Base-by-base conservation (phyloP, 92 coral and sea anemone species). In the Phenganax stokvisi region DNA sequence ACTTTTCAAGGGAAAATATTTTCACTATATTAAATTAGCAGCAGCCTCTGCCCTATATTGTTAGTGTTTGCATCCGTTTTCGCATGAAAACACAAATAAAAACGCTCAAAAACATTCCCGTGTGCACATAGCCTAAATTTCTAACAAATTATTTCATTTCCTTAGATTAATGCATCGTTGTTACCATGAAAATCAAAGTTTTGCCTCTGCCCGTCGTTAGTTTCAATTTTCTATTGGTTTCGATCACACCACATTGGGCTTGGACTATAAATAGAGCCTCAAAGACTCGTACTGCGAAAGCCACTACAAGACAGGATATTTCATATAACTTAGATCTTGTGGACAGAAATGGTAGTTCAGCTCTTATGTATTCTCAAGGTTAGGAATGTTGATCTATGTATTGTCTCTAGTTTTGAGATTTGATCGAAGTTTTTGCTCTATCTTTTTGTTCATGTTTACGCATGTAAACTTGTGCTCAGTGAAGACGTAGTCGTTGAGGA, bases 331-430 rank as follows among this genome's bases (percentile, higher is more conserved):
- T 78, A 9, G 82, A 78, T 64, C 57, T 61, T 12, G 59, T 78
- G 53, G 31, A 51, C 12, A 16, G 47, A 8, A 76, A 78, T 67
- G 82, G 82, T 13, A 78, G 58, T 62, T 78, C 82, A 27, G n/a
- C 82, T 61, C 82, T 78, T 57, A 9, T 78, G 29, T 78, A 61
- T 78, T 78, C 82, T 60, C 17, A 78, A 78, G 70, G 82, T 78
- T 16, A 58, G 82, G 47, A 16, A 71, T 8, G 51, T 47, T 20
- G 31, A 13, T 37, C 47, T 37, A 5, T 5, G 47, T 5, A 37
- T 1, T 1, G 47, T 37, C 2, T 1, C 47, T 37, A 5, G 47
- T 37, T 37, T 37, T 2, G n/a, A 3, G 15, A 10, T 65, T 8
- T 69, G 51, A 69, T 27, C 1, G 28, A 25, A 54, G 6, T 0